Evolutionary conservation across 2,888 invertebrate genomes (phyloP).

Genomic region (Junonia oenone): DNA sequence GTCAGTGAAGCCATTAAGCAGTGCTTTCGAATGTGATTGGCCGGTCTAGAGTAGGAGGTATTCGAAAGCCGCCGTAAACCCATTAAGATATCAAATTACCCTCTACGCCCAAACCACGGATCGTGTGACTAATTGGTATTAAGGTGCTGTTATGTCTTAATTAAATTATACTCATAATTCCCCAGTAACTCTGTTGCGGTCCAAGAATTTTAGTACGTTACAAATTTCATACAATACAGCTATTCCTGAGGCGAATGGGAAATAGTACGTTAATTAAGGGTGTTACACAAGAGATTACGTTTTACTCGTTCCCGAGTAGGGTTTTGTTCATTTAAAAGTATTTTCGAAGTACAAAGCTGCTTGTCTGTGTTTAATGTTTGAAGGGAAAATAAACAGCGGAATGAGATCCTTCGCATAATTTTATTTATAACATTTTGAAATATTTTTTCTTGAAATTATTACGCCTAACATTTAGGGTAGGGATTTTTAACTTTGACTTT

Average conservation of each 20-base stretch:
- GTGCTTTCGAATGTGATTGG: conserved; percentile 56
- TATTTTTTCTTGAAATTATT: not conserved
- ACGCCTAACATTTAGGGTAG: not conserved
- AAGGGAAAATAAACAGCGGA: not conserved
- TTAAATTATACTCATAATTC: conserved; percentile 73
- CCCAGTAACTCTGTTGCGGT: conserved; percentile 58
- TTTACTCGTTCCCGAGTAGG: conserved; percentile 31
- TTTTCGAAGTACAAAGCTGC: conserved; percentile 18
- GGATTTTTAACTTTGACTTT: not conserved
- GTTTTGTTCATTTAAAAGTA: conserved; percentile 19
- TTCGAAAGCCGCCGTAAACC: conserved; percentile 63
- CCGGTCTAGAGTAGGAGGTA: conserved; percentile 60
- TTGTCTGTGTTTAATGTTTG: conserved; percentile 1
- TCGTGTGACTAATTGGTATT: conserved; percentile 77
- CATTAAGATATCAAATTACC: conserved; percentile 73
- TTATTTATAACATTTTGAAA: not conserved
- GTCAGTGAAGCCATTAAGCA: conserved; percentile 60
- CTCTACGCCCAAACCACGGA: conserved; percentile 68
- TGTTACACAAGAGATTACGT: conserved; percentile 48
- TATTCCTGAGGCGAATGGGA: conserved; percentile 66
- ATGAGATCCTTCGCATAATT: not conserved
- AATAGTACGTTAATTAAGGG: conserved; percentile 63
- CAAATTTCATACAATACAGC: conserved; percentile 69
- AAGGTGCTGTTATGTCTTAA: conserved; percentile 75
- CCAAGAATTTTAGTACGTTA: conserved; percentile 65